These are phyloP conservation scores for Drosophila affinis DNA, from an alignment of 2,888 invertebrate species.

Conservation along the genomic window DNA sequence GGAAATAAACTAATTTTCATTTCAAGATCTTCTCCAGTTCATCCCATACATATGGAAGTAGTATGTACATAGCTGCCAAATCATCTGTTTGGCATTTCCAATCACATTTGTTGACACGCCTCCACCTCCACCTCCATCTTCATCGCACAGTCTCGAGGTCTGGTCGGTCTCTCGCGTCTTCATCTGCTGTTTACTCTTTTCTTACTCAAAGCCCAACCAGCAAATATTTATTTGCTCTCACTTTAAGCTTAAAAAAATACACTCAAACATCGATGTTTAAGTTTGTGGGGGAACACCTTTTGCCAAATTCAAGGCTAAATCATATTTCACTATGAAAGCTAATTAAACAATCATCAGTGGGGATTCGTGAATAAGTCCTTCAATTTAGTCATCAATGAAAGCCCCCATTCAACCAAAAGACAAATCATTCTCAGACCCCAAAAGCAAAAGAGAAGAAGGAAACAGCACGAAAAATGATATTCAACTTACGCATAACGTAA, in stretches of 20 bases:
- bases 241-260: conserved; percentile 16
- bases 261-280: background rate
- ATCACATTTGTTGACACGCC: conserved; percentile 37
- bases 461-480: conserved; percentile 32
- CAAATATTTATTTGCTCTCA: conserved; percentile 54
- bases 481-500: conserved; percentile 50
- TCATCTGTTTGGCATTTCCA: conserved; percentile 64
- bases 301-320: conserved; percentile 11
- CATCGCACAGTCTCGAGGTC: conserved; percentile 41
- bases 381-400: conserved; percentile 41
- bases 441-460: background rate
- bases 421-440: conserved; percentile 33
- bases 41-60: conserved; percentile 20
- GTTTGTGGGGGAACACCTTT: background rate
- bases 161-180: conserved; percentile 8
- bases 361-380: conserved; percentile 36
- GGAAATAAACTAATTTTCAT: background rate
- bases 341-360: background rate
- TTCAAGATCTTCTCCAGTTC: conserved; percentile 10
- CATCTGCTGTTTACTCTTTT: conserved; percentile 38
- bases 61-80: conserved; percentile 12
- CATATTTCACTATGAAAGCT: background rate
- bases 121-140: conserved; percentile 38
- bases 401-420: conserved; percentile 28
- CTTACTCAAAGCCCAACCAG: conserved; percentile 37